phyloP scores from a whole-genome alignment of 2,797 vertebrate species.

The Alcedo atthis region DNA sequence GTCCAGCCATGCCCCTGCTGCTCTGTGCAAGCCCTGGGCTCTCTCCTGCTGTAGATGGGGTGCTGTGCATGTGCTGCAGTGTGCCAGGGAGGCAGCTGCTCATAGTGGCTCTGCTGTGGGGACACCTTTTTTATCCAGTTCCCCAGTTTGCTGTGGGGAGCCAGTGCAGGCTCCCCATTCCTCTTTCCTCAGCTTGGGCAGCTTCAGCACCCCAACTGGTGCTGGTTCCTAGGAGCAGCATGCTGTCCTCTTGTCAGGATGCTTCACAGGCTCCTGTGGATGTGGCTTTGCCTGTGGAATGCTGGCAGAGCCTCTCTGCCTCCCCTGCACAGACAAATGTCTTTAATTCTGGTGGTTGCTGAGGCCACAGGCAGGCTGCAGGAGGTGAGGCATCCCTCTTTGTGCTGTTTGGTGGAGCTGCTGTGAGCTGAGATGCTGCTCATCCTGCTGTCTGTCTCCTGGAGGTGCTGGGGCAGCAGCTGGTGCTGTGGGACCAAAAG shows the following conservation, averaged over 20 bases:
- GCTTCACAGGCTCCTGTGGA: not conserved
- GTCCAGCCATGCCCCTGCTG: not conserved
- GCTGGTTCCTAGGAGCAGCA: not conserved
- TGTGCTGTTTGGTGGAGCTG: not conserved
- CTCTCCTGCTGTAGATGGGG: not conserved
- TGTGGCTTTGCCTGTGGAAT: fast-evolving
- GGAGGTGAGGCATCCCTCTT: not conserved
- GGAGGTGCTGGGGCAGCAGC: not conserved
- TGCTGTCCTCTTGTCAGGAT: not conserved
- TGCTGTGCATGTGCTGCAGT: not conserved
- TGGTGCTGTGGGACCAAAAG: fast-evolving
- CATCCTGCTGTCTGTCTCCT: not conserved
- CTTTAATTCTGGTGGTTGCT: not conserved
- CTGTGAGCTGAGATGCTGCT: not conserved
- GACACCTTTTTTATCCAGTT: not conserved
- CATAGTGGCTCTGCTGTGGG: not conserved
- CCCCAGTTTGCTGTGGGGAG: not conserved
- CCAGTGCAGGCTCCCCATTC: not conserved
- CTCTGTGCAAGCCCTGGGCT: not conserved
- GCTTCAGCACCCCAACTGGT: not conserved
- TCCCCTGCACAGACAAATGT: too few species aligned
- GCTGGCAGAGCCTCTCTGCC: not conserved
- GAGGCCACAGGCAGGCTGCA: not conserved
- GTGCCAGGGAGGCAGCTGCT: not conserved
- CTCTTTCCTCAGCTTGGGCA: not conserved